A percentile compares a stretch with the other conserved stretches of the same genome.
Evolutionary conservation across 1,140 invertebrate genomes (phyloP).

Genomic region (Tribolium castaneum): DNA sequence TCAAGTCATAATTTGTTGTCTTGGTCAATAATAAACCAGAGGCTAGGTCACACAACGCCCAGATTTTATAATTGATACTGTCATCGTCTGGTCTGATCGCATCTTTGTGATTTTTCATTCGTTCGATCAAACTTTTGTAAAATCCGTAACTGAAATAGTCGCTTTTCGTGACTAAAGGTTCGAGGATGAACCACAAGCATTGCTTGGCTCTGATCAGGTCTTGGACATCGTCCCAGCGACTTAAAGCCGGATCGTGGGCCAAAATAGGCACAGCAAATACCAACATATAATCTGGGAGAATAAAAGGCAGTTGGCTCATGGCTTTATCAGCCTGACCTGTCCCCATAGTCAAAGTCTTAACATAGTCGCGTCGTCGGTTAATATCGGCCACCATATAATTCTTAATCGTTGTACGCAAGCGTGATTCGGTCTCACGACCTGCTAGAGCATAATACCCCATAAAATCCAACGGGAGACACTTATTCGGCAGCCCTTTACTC

Average conservation of each 20-base stretch:
- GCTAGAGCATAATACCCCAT: conserved; percentile 95
- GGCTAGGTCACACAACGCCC: conserved; percentile 94
- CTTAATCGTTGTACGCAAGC: conserved; percentile 58
- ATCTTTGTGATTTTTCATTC: conserved; percentile 93
- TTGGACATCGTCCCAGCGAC: conserved; percentile 76
- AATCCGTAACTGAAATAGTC: conserved; percentile 97
- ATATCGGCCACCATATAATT: conserved; percentile 88
- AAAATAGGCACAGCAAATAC: conserved; percentile 94
- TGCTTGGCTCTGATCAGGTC: conserved; percentile 83
- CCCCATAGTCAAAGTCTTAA: conserved; percentile 79
- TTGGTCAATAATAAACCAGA: conserved; percentile 89
- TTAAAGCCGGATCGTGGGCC: conserved; percentile 89
- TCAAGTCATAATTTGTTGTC: conserved; percentile 88
- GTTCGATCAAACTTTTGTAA: conserved; percentile 92
- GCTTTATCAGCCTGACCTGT: conserved; percentile 72
- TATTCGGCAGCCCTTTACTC: conserved; percentile 77
- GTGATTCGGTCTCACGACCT: conserved; percentile 85
- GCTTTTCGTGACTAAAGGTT: conserved; percentile 92
- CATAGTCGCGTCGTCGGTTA: conserved; percentile 89
- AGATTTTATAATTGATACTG: conserved; percentile 90
- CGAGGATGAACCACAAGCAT: conserved; percentile 93
- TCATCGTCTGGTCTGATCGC: conserved; percentile 85
- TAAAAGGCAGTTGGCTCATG: conserved; percentile 81
- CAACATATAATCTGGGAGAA: conserved; percentile 95
- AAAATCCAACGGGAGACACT: conserved; percentile 94